These are phyloP conservation scores for Scaptomyza montana DNA, from an alignment of 1,140 invertebrate genomes.

Conservation along the genomic window DNA sequence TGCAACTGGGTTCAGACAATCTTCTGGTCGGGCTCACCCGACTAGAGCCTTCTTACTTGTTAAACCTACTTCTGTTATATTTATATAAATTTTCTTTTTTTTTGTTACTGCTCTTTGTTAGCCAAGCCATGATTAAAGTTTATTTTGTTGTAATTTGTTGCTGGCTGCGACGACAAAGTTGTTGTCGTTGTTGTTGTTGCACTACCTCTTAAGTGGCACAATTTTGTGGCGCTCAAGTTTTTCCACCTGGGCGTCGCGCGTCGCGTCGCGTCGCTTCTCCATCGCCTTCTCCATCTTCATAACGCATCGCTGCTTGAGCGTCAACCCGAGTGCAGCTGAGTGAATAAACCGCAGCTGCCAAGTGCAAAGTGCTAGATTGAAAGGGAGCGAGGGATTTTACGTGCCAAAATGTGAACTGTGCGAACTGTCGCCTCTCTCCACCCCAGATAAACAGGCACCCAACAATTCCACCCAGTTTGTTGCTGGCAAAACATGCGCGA, in stretches of 20 bases:
- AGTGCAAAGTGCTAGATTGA: constrained; percentile 16
- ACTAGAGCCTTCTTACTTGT: too few relatives aligned
- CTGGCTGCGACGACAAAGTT: constrained; percentile 43
- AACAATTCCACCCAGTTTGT: not conserved
- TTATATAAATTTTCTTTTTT: not conserved
- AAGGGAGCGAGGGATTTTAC: too few relatives aligned
- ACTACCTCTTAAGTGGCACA: constrained; percentile 67
- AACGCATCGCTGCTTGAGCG: constrained; percentile 72
- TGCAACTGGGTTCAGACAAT: too few relatives aligned
- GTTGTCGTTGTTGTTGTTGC: constrained; percentile 20
- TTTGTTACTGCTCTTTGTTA: constrained; percentile 52
- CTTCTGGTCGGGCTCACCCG: too few relatives aligned
- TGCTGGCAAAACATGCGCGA: constrained; percentile 66
- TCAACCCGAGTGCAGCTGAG: constrained; percentile 70
- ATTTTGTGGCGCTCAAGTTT: constrained; percentile 63
- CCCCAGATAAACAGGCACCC: not conserved
- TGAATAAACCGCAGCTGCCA: constrained; percentile 69
- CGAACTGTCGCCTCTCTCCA: constrained; percentile 9
- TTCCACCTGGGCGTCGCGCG: constrained; percentile 33
- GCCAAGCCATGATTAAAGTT: constrained; percentile 71
- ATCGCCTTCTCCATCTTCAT: constrained; percentile 65
- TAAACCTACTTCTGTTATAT: too few relatives aligned
- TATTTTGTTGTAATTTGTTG: constrained; percentile 74
- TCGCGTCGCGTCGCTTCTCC: constrained; percentile 15
- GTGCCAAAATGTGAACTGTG: constrained; percentile 18